phyloP scores from a whole-genome alignment of 2,797 vertebrate species.

The Acanthurus lineatus region DNA sequence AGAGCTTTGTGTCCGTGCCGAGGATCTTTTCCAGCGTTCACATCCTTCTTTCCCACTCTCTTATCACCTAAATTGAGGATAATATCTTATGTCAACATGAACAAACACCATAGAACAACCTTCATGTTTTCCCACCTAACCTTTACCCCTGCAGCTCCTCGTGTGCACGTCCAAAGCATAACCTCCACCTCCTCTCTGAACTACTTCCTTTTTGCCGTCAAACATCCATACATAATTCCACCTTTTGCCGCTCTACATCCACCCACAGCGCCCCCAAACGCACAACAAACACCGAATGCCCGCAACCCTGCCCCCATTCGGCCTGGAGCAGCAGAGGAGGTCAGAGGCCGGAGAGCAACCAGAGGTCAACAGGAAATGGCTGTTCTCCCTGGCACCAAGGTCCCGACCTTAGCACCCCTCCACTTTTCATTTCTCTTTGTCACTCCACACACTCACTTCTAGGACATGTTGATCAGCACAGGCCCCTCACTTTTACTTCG shows the following conservation, averaged over 20 bases:
- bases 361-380: slow-evolving; percentile 87
- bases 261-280: slow-evolving; percentile 31
- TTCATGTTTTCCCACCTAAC: neutral
- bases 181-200: slow-evolving; percentile 19
- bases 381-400: slow-evolving; percentile 76
- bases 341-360: slow-evolving; percentile 84
- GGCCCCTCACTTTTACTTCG: slow-evolving; percentile 46
- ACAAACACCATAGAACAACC: slow-evolving; percentile 2
- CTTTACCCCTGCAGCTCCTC: neutral
- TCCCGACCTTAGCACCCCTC: slow-evolving; percentile 71
- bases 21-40: neutral
- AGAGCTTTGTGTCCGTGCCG: neutral
- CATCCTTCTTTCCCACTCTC: slow-evolving; percentile 6
- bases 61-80: slow-evolving; percentile 17
- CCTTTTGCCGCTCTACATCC: slow-evolving; percentile 46
- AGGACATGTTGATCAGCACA: slow-evolving; percentile 25
- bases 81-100: neutral
- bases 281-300: slow-evolving; percentile 49
- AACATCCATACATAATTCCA: slow-evolving; percentile 49
- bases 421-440: slow-evolving; percentile 81
- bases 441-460: slow-evolving; percentile 20
- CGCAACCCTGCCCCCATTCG: slow-evolving; percentile 50
- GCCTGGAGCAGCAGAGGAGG: slow-evolving; percentile 70
- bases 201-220: slow-evolving; percentile 26
- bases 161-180: neutral